phyloP scores from a whole-genome alignment of 2,113 vertebrate species.

The Halcyon senegalensis region DNA sequence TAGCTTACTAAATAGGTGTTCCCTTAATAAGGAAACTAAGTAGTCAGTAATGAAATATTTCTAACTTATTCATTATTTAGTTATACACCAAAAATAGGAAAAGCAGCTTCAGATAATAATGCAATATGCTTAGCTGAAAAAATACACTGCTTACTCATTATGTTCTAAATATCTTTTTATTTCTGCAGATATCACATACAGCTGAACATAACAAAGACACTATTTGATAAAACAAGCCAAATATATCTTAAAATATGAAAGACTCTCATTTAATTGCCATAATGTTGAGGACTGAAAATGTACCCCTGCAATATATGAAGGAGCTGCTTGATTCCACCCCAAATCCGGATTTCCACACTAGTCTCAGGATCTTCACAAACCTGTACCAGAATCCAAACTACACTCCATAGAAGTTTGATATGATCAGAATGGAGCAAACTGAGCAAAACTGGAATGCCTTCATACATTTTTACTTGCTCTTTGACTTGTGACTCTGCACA shows the following conservation, averaged over 20 bases:
- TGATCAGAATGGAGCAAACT: constrained; percentile 86
- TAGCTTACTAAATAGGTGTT: not conserved
- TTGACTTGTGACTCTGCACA: constrained; percentile 81
- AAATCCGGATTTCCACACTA: constrained; percentile 84
- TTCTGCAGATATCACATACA: not conserved
- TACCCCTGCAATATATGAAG: constrained; percentile 86
- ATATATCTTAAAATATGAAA: not conserved
- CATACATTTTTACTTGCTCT: constrained; percentile 84
- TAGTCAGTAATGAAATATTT: not conserved
- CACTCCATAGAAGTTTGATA: constrained; percentile 86
- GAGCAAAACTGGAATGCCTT: constrained; percentile 86
- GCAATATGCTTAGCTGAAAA: not conserved
- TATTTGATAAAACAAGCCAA: not conserved
- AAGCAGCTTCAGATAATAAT: not conserved
- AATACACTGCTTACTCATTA: not conserved
- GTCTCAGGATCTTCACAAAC: constrained; percentile 87
- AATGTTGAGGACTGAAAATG: not conserved
- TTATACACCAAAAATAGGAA: not conserved
- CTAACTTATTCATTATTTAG: not conserved
- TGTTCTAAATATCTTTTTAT: not conserved
- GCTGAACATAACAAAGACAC: not conserved
- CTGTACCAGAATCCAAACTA: constrained; percentile 90
- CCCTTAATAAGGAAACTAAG: not conserved
- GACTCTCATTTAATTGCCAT: not conserved
- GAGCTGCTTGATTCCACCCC: constrained; percentile 91